These are phyloP conservation scores for Heliconius ismenius DNA, from an alignment of 2,888 invertebrate species.

Conservation along the genomic window DNA sequence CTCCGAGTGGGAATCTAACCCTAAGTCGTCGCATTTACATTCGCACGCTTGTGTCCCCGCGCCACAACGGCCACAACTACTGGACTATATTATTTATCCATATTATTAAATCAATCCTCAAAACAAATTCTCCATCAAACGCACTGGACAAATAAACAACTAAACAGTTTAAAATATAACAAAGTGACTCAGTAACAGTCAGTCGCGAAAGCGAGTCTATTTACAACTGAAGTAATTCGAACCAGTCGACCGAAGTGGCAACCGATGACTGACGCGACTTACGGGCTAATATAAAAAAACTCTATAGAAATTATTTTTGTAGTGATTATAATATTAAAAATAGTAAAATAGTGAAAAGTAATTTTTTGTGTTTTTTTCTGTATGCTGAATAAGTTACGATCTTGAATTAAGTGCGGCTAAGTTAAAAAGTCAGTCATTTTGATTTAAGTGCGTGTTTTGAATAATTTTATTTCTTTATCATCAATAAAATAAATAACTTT, in stretches of 20 bases:
- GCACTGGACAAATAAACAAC: slow-evolving; percentile 28
- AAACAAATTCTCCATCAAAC: slow-evolving; percentile 11
- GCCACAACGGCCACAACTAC: too few species aligned
- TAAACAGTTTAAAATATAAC: slow-evolving; percentile 32
- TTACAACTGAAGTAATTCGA: slow-evolving; percentile 60
- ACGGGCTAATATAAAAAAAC: slow-evolving; percentile 46
- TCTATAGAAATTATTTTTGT: slow-evolving; percentile 14
- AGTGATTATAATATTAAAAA: background rate
- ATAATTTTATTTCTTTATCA: background rate
- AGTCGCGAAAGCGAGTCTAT: slow-evolving; percentile 59
- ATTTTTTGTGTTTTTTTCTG: background rate
- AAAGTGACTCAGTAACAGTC: slow-evolving; percentile 39
- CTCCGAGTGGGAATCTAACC: too few species aligned
- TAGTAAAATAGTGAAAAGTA: background rate
- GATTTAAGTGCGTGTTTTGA: background rate
- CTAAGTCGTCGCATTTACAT: too few species aligned
- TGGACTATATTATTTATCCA: too few species aligned
- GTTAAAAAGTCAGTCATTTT: background rate
- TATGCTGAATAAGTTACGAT: background rate
- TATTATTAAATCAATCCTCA: background rate
- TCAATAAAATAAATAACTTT: slow-evolving; percentile 3
- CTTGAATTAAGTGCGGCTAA: slow-evolving; percentile 12
- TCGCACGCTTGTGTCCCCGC: too few species aligned
- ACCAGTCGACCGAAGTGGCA: slow-evolving; percentile 52
- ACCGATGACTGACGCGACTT: slow-evolving; percentile 55